Evolutionary conservation across 2,797 vertebrate genomes (phyloP).

Genomic region (Leuciscus waleckii): DNA sequence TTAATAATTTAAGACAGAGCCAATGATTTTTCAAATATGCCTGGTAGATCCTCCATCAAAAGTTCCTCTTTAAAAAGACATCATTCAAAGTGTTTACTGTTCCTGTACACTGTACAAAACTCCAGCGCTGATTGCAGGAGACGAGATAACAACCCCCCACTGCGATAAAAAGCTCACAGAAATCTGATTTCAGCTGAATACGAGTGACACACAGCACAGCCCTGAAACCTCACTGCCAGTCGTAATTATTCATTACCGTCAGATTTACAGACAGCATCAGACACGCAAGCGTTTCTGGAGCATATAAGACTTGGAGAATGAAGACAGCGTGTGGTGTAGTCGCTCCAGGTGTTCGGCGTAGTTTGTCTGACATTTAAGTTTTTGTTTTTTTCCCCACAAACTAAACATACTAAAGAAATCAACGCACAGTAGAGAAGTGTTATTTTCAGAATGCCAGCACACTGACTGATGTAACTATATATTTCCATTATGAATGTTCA

Average conservation of each 20-base stretch:
- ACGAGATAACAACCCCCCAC: conserved; percentile 65
- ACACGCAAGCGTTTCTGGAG: conserved; percentile 6
- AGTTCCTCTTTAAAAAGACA: conserved; percentile 49
- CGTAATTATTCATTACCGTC: conserved; percentile 72
- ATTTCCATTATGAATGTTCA: conserved; percentile 4
- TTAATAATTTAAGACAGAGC: conserved; percentile 23
- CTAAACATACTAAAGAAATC: conserved; percentile 44
- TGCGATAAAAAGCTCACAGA: conserved; percentile 65
- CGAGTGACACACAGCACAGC: conserved; percentile 69
- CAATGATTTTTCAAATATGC: conserved; percentile 56
- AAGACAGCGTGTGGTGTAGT: conserved; percentile 35
- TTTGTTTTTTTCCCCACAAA: neutral
- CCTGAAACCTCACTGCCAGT: conserved; percentile 64
- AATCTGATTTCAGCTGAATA: conserved; percentile 68
- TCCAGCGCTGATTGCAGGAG: conserved; percentile 58
- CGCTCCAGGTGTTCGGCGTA: conserved; percentile 41
- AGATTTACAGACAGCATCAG: conserved; percentile 45
- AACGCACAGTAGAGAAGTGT: conserved; percentile 6
- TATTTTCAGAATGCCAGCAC: conserved; percentile 59
- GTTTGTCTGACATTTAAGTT: conserved; percentile 47
- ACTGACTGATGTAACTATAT: conserved; percentile 51
- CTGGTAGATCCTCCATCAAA: conserved; percentile 44
- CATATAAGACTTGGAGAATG: conserved; percentile 28
- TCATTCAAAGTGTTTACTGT: conserved; percentile 57
- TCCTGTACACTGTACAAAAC: conserved; percentile 63